Base-by-base conservation (phyloP, 2,888 invertebrate genomes). In the Cyclophora albipunctata region DNA sequence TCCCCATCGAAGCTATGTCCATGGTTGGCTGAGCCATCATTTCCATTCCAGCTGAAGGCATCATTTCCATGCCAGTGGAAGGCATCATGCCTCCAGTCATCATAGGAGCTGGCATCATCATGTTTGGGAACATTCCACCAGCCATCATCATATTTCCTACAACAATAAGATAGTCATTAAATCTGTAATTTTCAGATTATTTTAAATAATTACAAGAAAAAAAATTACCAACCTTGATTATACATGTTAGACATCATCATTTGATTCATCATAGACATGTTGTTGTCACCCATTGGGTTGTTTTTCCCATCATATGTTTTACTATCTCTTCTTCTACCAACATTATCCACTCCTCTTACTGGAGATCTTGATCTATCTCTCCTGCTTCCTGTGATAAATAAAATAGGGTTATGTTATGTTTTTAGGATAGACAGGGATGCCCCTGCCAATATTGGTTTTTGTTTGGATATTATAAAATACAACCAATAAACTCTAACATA, bases 191-290 rank as follows among this genome's bases (percentile, higher is more conserved):
- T 20, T 20, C 20, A 20, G 20, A 20, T 20, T 20, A 20, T 20
- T 20, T 20, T 20, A 20, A 20, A 20, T 20, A 20, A 20, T 20
- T 1, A 20, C 20, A 20, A 20, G 20, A 20, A 1, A 2, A 20
- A 20, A 20, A 20, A 20, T 20, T 20, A 20, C 20, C 20, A 20
- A 85, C 86, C 83, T 78, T 82, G 86, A 46, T 70, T 63, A 67
- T 80, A 85, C 79, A 85, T 81, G 59, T 78, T 82, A 20, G 77
- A 53, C 79, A 87, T 81, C 75, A 87, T 78, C 80, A 86, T 80
- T 49, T 73, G 78, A 56, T 78, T 84, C 69, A 86, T 79, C 7
- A 61, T 53, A 20, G 34, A 52, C 49, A 61, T 52, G 34, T 58
- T 58, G 34, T 46, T 41, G 45, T 47, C 40, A 35, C 47, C 49